Conservation (phyloP, 2,888 invertebrate genomes). For the Drosophila robusta region DNA sequence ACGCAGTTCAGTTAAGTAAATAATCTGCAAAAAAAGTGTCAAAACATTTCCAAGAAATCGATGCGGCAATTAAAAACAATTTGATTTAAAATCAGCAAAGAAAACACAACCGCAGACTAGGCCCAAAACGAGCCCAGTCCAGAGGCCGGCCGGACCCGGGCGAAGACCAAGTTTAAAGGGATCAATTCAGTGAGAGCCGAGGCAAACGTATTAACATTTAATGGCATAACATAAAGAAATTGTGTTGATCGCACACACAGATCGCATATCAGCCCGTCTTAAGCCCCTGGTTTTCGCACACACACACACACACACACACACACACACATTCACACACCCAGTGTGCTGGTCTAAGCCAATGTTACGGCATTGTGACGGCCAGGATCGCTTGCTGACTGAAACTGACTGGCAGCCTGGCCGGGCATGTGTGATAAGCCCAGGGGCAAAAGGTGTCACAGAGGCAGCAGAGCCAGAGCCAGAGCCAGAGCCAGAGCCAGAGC, state of each 20-base stretch:
- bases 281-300: conserved; percentile 74
- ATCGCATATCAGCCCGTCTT: conserved; percentile 37
- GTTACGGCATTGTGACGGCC: conserved; percentile 73
- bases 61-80: conserved; percentile 73
- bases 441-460: conserved; percentile 56
- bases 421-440: conserved; percentile 62
- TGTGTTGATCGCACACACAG: conserved; percentile 38
- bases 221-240: conserved; percentile 78
- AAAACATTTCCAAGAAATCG: conserved; percentile 68
- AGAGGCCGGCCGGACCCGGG: neutral
- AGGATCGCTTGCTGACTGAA: conserved; percentile 15
- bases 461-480: neutral
- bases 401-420: conserved; percentile 20
- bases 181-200: conserved; percentile 29
- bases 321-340: neutral
- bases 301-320: conserved; percentile 4
- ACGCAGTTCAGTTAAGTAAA: neutral
- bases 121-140: conserved; percentile 3
- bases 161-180: conserved; percentile 33
- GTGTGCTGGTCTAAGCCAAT: conserved; percentile 65
- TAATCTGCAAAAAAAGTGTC: conserved; percentile 42
- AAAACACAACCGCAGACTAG: conserved; percentile 52
- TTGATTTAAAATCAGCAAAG: conserved; percentile 75
- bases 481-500: neutral
- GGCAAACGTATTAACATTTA: conserved; percentile 60